Percentiles rank a stretch among this genome's conserved stretches.
These are phyloP conservation scores for Temnothorax nylanderi DNA, from an alignment of 1,140 invertebrate genomes.

Conservation along the genomic window DNA sequence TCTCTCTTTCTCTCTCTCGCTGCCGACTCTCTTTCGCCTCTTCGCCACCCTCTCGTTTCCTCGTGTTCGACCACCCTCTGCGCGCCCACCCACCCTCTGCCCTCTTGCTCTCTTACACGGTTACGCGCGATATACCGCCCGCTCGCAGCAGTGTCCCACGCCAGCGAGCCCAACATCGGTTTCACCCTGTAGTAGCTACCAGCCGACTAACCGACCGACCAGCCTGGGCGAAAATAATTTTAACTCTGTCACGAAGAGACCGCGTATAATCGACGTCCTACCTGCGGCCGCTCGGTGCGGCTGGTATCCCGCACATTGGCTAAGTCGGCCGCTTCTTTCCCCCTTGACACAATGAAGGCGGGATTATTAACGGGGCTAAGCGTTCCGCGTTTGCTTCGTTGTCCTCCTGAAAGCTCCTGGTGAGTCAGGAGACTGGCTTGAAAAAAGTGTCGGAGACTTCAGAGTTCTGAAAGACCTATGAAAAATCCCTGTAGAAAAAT, in stretches of 20 bases:
- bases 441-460: neutral
- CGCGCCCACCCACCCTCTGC: conserved; percentile 26
- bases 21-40: conserved; percentile 1
- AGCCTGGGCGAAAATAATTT: conserved; percentile 55
- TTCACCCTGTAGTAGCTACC: conserved; percentile 38
- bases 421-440: neutral
- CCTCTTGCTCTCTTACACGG: conserved; percentile 27
- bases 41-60: conserved; percentile 15
- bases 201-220: conserved; percentile 46
- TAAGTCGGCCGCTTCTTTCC: conserved; percentile 7
- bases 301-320: conserved; percentile 15
- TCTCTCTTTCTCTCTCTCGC: neutral
- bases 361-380: conserved; percentile 28
- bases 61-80: neutral
- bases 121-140: conserved; percentile 48
- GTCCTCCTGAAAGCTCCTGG: neutral
- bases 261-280: conserved; percentile 10
- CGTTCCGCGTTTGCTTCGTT: neutral
- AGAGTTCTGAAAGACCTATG: neutral
- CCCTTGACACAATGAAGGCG: neutral
- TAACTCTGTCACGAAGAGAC: conserved; percentile 46
- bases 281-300: neutral
- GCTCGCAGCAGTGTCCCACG: conserved; percentile 42
- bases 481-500: conserved; percentile 14
- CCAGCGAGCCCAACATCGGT: conserved; percentile 40